Evolutionary conservation across 2,113 vertebrate species (phyloP).

Genomic region (Mastomys coucha): DNA sequence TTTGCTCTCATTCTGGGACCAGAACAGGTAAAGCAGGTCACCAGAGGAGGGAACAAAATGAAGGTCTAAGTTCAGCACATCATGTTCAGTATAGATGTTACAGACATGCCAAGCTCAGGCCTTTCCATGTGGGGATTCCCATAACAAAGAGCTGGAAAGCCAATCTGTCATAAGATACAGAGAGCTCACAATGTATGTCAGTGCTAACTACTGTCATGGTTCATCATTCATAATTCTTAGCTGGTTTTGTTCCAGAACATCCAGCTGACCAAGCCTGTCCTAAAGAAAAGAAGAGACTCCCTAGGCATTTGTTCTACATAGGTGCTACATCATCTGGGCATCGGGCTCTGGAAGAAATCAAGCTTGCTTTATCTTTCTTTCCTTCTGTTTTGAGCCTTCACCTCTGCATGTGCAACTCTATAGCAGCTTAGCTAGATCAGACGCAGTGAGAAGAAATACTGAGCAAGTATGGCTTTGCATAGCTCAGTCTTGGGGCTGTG

Average conservation of each 20-base stretch:
- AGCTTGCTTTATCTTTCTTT: background rate
- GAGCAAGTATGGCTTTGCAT: background rate
- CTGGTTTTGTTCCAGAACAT: rapidly evolving
- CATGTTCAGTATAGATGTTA: background rate
- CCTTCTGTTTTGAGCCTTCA: background rate
- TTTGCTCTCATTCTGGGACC: background rate
- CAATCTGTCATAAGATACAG: rapidly evolving
- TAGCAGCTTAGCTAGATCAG: background rate
- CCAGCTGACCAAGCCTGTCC: rapidly evolving
- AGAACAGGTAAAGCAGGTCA: background rate
- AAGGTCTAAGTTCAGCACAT: rapidly evolving
- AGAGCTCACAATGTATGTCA: rapidly evolving
- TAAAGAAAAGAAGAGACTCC: background rate
- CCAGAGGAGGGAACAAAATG: background rate
- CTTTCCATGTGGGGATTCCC: rapidly evolving
- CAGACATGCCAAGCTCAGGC: too few relatives aligned
- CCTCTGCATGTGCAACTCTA: rapidly evolving
- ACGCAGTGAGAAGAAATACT: background rate
- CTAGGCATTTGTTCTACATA: rapidly evolving
- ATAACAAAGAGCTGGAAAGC: background rate
- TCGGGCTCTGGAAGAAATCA: background rate
- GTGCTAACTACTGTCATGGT: rapidly evolving
- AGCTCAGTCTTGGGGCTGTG: background rate
- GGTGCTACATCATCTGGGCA: background rate
- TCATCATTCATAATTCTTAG: rapidly evolving